Base-by-base conservation (phyloP, 2,797 vertebrate species). In the Neosilurus mollespiculum region DNA sequence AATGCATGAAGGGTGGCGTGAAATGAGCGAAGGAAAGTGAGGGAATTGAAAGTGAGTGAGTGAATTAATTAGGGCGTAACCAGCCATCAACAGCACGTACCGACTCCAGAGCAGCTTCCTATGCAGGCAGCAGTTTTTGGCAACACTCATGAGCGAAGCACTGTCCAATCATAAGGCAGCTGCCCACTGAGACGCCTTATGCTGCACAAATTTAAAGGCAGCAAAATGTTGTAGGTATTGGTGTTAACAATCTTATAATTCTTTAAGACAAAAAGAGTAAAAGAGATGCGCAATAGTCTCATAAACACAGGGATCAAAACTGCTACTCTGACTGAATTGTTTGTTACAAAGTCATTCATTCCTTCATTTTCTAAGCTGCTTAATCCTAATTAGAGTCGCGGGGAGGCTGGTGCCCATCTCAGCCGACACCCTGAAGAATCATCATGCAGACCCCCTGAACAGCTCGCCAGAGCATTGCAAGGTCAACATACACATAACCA, bases 131-230 rank as follows among this genome's bases (percentile, higher is more conserved):
- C 22, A 64, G 76, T 64, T 78, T 64, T 64, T 37, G 10, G n/a
- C 59, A 64, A 51, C 0, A 9, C 22, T 64, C 59, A 51, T 49
- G 61, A 79, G 61, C 53, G 20, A 53, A 53, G n/a, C 2, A 2
- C 14, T 53, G 61, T 65, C 77, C 77, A 18, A 53, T 79, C 59
- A 26, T 10, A 16, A 26, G 75, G 22, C 58, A 62, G 75, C 56
- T 43, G 20, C 56, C 54, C 34, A 77, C 18, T 77, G 56, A 77
- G 59, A n/a, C 34, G 15, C 76, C 59, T 78, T 78, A 78, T 24
- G 76, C 15, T 51, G 37, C 14, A 14, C n/a, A 26, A 62, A 51
- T 64, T 51, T 64, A 26, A 59, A 77, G 58, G 3, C 58, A 78
- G 58, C 76, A 51, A 11, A 37, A 78, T 9, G 14, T 49, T 51